Percentiles rank a stretch among this genome's conserved stretches.
phyloP scores from a whole-genome alignment of 2,113 vertebrate genomes.

The Pluvialis apricaria region DNA sequence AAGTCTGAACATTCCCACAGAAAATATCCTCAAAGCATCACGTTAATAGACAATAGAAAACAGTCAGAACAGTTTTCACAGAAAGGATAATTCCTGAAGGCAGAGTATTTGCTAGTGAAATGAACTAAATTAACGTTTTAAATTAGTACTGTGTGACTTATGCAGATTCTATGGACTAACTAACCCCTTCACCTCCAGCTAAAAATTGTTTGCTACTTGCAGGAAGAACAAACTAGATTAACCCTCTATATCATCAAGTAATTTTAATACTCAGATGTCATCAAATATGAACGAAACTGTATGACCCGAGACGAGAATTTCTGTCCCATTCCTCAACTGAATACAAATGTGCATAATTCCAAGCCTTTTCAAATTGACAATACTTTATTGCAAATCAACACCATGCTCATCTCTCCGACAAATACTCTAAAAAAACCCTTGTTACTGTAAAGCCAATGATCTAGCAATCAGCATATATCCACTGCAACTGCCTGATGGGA shows the following conservation, averaged over 20 bases:
- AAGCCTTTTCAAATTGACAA: neutral
- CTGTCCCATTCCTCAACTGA: neutral
- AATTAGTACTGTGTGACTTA: neutral
- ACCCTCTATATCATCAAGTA: neutral
- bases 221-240: neutral
- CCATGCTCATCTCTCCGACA: neutral
- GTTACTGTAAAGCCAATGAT: neutral
- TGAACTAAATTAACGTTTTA: neutral
- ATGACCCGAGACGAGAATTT: neutral
- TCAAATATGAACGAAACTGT: neutral
- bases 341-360: neutral
- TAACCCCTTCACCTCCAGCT: neutral
- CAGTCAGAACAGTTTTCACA: constrained; percentile 3
- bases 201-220: neutral
- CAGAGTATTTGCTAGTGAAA: constrained; percentile 17
- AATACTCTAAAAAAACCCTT: neutral
- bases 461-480: neutral
- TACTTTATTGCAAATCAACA: neutral
- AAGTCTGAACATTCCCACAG: neutral
- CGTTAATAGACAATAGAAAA: constrained; percentile 15
- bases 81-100: constrained; percentile 12
- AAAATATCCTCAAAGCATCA: constrained; percentile 20
- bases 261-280: neutral
- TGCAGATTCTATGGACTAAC: neutral
- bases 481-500: neutral